Evolutionary conservation across 2,113 vertebrate species (phyloP).

Genomic region (Callaeas wilsoni): DNA sequence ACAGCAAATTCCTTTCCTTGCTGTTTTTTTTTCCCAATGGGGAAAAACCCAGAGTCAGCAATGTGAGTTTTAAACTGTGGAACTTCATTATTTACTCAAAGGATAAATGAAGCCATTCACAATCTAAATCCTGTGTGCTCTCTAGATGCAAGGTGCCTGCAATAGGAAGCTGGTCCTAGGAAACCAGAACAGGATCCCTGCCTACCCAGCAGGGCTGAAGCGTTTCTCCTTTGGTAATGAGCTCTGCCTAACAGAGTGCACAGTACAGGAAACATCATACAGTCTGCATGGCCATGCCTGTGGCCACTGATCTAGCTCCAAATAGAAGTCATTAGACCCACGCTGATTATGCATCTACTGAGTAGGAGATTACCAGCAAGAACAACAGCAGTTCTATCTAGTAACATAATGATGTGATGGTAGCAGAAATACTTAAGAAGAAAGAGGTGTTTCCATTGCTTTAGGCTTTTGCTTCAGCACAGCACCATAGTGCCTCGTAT

Average conservation of each 20-base stretch:
- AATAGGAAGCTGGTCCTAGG: not conserved
- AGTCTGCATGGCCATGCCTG: not conserved
- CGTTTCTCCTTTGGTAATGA: not conserved
- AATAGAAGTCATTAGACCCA: not conserved
- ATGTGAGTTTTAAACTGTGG: not conserved
- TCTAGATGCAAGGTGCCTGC: not conserved
- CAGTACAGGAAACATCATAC: not conserved
- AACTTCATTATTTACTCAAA: not conserved
- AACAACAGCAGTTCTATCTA: not conserved
- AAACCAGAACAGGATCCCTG: not conserved
- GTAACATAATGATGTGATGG: not conserved
- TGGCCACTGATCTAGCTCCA: not conserved
- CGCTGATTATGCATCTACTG: accelerated
- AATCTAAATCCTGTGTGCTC: not conserved
- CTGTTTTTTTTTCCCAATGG: not conserved
- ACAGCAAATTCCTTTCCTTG: not conserved
- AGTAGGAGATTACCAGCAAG: not conserved
- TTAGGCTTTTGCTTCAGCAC: not conserved
- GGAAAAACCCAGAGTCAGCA: not conserved
- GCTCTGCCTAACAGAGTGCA: not conserved
- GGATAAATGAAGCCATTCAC: not conserved
- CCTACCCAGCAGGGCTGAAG: not conserved
- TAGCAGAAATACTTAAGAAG: not conserved
- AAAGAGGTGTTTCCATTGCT: not conserved
- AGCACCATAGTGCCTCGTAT: not conserved